These are phyloP conservation scores for Nomada ferruginata DNA, from an alignment of 2,888 invertebrate genomes.

Conservation along the genomic window DNA sequence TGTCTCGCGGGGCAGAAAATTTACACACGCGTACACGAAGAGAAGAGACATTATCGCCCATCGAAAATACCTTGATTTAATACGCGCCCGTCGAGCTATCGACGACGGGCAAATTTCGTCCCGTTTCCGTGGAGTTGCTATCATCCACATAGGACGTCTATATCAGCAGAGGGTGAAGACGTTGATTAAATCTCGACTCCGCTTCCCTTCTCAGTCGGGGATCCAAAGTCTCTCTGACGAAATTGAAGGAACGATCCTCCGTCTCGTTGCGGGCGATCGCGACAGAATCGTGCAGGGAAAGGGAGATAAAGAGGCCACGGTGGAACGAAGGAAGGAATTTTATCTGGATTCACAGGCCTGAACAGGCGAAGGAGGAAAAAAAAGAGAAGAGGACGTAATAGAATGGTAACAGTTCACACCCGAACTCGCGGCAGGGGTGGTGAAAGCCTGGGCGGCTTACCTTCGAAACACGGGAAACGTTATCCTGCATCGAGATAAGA, in stretches of 20 bases:
- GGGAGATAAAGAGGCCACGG: conserved; percentile 13
- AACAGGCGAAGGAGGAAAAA: background rate
- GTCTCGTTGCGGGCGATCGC: conserved; percentile 63
- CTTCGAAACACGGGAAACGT: conserved; percentile 64
- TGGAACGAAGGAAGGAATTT: conserved; percentile 19
- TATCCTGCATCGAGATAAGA: conserved; percentile 64
- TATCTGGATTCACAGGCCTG: conserved; percentile 58
- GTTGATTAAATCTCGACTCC: conserved; percentile 68
- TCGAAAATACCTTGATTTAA: conserved; percentile 14
- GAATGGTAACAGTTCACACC: conserved; percentile 65
- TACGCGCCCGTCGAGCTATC: background rate
- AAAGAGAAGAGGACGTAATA: conserved; percentile 63
- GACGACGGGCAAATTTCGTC: background rate
- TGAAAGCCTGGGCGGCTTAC: conserved; percentile 61
- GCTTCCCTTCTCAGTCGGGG: background rate
- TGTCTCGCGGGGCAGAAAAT: conserved; percentile 13
- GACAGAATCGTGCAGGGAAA: conserved; percentile 31
- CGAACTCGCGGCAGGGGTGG: conserved; percentile 43
- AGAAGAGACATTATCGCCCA: background rate
- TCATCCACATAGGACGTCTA: conserved; percentile 66
- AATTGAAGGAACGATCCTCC: conserved; percentile 68
- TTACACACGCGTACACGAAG: background rate
- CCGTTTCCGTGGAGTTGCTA: background rate
- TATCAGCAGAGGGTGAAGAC: conserved; percentile 41
- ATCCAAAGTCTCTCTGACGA: conserved; percentile 63